Evolutionary conservation across 2,797 vertebrate species (phyloP).

Genomic region (Gallinago nigripennis): DNA sequence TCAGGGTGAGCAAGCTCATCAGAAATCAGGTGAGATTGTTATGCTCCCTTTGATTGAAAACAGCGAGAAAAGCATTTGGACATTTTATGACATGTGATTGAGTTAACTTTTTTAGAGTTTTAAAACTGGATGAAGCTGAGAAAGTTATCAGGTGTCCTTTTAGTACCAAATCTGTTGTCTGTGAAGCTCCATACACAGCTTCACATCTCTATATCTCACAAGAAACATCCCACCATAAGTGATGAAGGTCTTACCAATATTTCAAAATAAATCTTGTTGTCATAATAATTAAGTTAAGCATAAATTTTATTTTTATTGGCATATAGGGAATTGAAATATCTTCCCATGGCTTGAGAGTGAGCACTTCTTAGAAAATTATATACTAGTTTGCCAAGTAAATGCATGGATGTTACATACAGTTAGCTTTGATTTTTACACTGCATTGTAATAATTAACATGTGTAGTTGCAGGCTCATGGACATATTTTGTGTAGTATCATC

Average conservation of each 20-base stretch:
- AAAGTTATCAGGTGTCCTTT: background rate
- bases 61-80: background rate
- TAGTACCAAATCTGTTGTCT: background rate
- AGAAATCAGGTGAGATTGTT: background rate
- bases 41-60: background rate
- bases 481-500: background rate
- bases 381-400: conserved; percentile 56
- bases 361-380: conserved; percentile 64
- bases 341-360: conserved; percentile 58
- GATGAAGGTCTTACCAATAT: background rate
- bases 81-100: background rate
- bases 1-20: background rate
- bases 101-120: background rate
- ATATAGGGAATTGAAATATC: conserved; percentile 70
- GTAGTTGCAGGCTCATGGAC: background rate
- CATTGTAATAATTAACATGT: background rate
- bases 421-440: background rate
- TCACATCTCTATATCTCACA: background rate
- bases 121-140: background rate
- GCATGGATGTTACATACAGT: conserved; percentile 9
- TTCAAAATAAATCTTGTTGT: background rate
- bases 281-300: background rate
- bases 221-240: background rate
- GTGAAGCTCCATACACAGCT: background rate
- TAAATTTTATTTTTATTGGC: background rate